Evolutionary conservation across 2,797 vertebrate species (phyloP).

Genomic region (Hirundo rustica): DNA sequence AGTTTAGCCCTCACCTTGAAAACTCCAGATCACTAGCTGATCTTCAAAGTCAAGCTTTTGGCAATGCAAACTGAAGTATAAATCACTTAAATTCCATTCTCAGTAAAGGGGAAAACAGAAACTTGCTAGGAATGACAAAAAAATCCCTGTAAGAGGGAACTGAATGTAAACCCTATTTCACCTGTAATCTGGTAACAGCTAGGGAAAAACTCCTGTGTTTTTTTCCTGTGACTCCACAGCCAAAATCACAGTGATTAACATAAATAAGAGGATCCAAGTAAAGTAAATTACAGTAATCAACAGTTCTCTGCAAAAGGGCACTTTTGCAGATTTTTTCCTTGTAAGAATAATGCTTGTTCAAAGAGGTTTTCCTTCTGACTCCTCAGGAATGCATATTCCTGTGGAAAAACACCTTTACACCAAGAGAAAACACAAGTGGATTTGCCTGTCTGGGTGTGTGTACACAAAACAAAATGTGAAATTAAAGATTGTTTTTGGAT

Average conservation of each 20-base stretch:
- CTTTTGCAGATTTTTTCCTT: neutral
- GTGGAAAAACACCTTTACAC: neutral
- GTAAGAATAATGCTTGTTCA: constrained; percentile 5
- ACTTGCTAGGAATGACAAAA: neutral
- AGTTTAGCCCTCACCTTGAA: constrained; percentile 4
- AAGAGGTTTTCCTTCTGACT: constrained; percentile 16
- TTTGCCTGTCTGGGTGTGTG: neutral
- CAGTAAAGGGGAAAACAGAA: neutral
- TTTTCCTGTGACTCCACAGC: constrained; percentile 14
- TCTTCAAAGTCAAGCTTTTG: constrained; percentile 40
- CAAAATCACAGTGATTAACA: constrained; percentile 31
- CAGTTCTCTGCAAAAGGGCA: neutral
- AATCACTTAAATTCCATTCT: constrained; percentile 19
- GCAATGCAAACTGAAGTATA: constrained; percentile 1
- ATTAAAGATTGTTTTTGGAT: neutral
- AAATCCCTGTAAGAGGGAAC: neutral
- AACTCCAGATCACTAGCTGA: neutral
- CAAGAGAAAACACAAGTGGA: neutral
- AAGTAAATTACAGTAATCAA: constrained; percentile 59
- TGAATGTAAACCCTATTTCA: constrained; percentile 13
- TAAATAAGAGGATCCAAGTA: constrained; percentile 22
- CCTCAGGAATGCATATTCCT: neutral
- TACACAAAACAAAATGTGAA: neutral
- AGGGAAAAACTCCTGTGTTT: neutral
- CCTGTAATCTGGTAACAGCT: neutral